Percentiles rank a stretch among this genome's conserved stretches.
These are phyloP conservation scores for Pedetes capensis DNA, from an alignment of 2,113 vertebrate species.

Conservation along the genomic window DNA sequence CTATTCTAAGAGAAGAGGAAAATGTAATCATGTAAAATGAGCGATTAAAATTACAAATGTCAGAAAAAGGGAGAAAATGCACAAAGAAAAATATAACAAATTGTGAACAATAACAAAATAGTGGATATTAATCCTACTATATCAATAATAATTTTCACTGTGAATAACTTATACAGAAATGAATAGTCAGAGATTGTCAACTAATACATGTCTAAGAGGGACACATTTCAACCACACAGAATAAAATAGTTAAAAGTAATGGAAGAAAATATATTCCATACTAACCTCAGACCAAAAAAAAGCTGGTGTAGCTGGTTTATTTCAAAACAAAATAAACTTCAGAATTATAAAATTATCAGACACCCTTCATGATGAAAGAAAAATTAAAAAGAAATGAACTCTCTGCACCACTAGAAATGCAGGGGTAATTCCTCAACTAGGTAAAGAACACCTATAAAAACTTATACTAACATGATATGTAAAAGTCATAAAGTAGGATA, in stretches of 20 bases:
- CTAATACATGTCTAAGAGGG: not conserved
- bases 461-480: not conserved
- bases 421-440: not conserved
- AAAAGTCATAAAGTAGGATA: not conserved
- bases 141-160: not conserved
- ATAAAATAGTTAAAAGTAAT: not conserved
- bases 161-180: not conserved
- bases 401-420: too few species aligned
- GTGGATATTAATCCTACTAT: not conserved
- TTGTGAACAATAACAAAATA: not conserved
- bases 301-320: not conserved
- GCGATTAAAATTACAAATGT: not conserved
- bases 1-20: not conserved
- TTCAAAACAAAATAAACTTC: too few species aligned
- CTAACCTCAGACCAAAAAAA: not conserved
- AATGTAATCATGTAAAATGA: not conserved
- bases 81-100: not conserved
- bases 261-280: not conserved
- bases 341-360: too few species aligned
- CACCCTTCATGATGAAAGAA: too few species aligned
- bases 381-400: too few species aligned
- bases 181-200: not conserved
- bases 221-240: not conserved
- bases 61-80: not conserved
- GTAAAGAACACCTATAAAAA: not conserved